Conservation (phyloP, 2,888 invertebrate genomes). For the Drosophila maculinotata region DNA sequence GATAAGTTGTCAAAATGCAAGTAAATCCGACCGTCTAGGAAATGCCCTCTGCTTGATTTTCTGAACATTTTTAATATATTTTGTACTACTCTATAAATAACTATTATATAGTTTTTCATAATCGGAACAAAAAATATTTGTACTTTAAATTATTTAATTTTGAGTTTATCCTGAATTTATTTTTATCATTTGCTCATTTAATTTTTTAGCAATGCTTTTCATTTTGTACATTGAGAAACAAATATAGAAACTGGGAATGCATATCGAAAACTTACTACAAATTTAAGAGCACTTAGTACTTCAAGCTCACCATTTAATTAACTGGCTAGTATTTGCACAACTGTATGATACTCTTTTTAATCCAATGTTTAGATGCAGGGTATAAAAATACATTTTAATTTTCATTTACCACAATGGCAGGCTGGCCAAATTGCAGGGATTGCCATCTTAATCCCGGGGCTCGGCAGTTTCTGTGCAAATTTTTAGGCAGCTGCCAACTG, state of each 20-base stretch:
- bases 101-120: too few species aligned
- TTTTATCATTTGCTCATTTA: too few species aligned
- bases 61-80: too few species aligned
- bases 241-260: too few species aligned
- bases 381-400: slow-evolving; percentile 65
- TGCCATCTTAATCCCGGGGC: slow-evolving; percentile 67
- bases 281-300: background rate
- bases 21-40: background rate
- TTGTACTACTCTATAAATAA: too few species aligned
- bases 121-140: too few species aligned
- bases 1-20: background rate
- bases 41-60: background rate
- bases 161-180: too few species aligned
- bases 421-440: slow-evolving; percentile 66
- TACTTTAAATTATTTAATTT: too few species aligned
- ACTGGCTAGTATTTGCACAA: too few species aligned
- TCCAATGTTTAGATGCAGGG: slow-evolving; percentile 2
- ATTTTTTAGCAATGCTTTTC: too few species aligned
- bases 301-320: background rate
- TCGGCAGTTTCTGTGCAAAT: slow-evolving; percentile 60
- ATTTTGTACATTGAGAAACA: too few species aligned
- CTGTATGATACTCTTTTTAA: background rate
- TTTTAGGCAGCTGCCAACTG: slow-evolving; percentile 78
- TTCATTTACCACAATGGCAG: slow-evolving; percentile 66
- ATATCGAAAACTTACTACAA: background rate